Base-by-base conservation (phyloP, 2,113 vertebrate genomes). In the Microcebus griseorufus region DNA sequence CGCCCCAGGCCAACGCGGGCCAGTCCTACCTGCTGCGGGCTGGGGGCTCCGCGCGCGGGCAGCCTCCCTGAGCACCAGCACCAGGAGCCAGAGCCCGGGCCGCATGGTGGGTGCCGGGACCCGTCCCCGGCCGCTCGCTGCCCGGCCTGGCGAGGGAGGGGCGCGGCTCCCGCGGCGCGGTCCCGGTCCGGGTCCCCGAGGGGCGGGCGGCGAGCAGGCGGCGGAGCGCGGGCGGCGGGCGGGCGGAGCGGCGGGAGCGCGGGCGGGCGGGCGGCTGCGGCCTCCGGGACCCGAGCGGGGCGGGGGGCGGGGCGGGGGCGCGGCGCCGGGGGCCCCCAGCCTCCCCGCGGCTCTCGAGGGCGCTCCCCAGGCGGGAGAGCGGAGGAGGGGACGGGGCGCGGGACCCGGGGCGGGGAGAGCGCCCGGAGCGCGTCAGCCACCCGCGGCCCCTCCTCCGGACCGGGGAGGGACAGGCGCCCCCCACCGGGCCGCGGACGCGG, bases 21-120 rank as follows among this genome's bases (percentile, higher is more conserved):
- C 73, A 13, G 67, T 84, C 97, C 85, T 97, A 98, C 97, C 97
- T 97, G 97, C 89, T 39, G 70, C 53, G 23, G 86, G 76, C 83
- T 53, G 60, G 55, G 95, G 95, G 90, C 94, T 89, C n/a, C 94
- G 84, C 45, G 95, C 94, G 37, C 93, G 58, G 78, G 89, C 96
- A 18, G 96, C 92, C 80, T 88, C 97, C 70, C 95, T 16, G 86
- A 98, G 96, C 80, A 96, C 79, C 95, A 96, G 94, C 93, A 81
- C 88, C 42, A 97, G 94, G 64, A 98, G 60, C 91, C 97, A 97
- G 82, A 97, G 86, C 69, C 89, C 94, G 62, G 64, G 89, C 79
- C 80, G 64, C 98, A 98, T 98, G 91, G 93, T 97, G 93, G 95
- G 88, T 45, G 85, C 62, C n/a, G 17, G 96, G 89, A 85, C 65